Evolutionary conservation across 2,113 vertebrate species (phyloP), one percentile per base, ranked within the genome.

Genomic region (Osmerus eperlanus): DNA sequence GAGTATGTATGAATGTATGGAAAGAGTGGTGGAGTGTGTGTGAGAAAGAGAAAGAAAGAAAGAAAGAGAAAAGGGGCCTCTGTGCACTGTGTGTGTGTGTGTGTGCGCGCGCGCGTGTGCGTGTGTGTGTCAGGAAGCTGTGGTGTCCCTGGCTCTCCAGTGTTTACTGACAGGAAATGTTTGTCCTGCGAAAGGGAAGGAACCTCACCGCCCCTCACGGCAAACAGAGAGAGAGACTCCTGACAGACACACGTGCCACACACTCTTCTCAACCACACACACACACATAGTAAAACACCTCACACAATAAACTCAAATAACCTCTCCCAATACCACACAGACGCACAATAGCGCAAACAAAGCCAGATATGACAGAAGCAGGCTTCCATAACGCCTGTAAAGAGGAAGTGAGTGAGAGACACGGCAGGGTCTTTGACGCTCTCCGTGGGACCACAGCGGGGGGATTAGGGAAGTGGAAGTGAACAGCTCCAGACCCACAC

Each of bases 111-210:
- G 32, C 41, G 56, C 51, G 56, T 60, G 56, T 60, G 55, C 47
- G 68, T 61, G 68, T 47, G 36, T 32, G 59, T 56, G 71, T 82
- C 76, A 85, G 86, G 89, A 90, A 87, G 82, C 80, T 80, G 78
- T 65, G 84, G 80, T 81, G 87, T 87, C 83, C 81, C 84, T 77
- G 79, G 80, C 70, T 85, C 81, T 81, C 71, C 81, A 69, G 68
- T 89, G 89, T 90, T 88, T 90, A 87, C 89, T 83, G 83, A 78
- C 85, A 91, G 90, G 90, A 93, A 90, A 92, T 90, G 88, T 91
- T 91, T 92, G 90, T 91, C 88, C 87, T 85, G 81, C 84, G 76
- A 82, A 86, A 84, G 85, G 86, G 84, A 93, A 89, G 87, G 88
- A 91, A 89, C 85, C 77, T 74, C 68, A 71, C 80, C 70, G 72